Conservation (phyloP, 2,113 vertebrate genomes). For the Pterocles gutturalis region DNA sequence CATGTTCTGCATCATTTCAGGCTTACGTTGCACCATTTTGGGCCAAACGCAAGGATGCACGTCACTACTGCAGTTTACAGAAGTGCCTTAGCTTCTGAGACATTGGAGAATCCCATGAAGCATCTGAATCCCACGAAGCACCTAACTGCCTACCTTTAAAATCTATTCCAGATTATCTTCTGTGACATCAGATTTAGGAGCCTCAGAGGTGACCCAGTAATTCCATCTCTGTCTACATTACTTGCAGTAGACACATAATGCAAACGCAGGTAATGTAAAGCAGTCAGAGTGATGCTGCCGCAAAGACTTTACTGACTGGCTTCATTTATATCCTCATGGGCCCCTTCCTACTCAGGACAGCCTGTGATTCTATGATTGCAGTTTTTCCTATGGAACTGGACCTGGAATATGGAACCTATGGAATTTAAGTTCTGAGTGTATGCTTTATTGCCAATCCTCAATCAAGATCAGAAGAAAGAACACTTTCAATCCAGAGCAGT, state of each 20-base stretch:
- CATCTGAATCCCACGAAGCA: neutral
- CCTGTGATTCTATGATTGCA: neutral
- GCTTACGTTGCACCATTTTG: neutral
- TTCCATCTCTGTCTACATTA: neutral
- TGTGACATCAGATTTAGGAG: neutral
- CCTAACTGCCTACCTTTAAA: neutral
- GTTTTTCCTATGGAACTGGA: neutral
- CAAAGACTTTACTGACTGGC: neutral
- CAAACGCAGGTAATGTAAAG: neutral
- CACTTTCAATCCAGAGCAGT: neutral
- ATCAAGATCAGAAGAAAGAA: neutral
- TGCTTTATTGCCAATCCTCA: neutral
- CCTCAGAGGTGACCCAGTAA: rapidly evolving
- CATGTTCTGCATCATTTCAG: neutral
- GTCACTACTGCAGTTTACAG: neutral
- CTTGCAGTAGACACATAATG: neutral
- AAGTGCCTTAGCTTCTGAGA: neutral
- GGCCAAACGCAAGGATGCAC: neutral
- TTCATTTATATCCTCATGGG: neutral
- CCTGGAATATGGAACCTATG: too few species aligned
- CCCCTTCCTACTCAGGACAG: neutral
- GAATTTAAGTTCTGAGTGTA: neutral
- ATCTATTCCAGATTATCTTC: neutral
- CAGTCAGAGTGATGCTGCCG: neutral
- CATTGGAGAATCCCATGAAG: neutral